Conservation (phyloP, 2,888 invertebrate species). For the Torymus auratus region DNA sequence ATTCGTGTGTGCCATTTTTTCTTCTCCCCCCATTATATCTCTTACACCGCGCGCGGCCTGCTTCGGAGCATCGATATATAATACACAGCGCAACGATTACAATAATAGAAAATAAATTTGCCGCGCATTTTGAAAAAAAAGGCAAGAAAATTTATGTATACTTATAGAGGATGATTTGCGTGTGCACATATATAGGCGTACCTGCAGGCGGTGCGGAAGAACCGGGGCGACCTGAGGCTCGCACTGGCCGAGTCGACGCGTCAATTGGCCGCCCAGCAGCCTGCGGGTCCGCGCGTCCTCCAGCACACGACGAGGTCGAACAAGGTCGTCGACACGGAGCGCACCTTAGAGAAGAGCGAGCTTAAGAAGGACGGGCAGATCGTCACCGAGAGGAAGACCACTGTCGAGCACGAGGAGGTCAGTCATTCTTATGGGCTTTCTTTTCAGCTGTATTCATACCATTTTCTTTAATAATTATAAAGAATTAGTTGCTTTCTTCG, state of each 20-base stretch:
- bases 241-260: constrained; percentile 81
- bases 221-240: constrained; percentile 84
- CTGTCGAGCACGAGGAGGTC: constrained; percentile 88
- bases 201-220: constrained; percentile 83
- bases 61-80: too few relatives aligned
- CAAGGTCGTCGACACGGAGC: constrained; percentile 92
- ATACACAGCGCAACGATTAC: too few relatives aligned
- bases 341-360: constrained; percentile 86
- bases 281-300: constrained; percentile 83
- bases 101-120: too few relatives aligned
- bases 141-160: too few relatives aligned
- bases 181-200: constrained; percentile 81
- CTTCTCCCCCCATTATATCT: too few relatives aligned
- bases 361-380: constrained; percentile 89
- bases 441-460: too few relatives aligned
- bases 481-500: too few relatives aligned
- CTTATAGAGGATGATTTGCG: too few relatives aligned
- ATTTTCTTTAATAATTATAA: too few relatives aligned
- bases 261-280: constrained; percentile 79
- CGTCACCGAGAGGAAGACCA: constrained; percentile 89
- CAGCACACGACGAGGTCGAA: constrained; percentile 86
- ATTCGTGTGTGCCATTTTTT: too few relatives aligned
- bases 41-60: too few relatives aligned
- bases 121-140: background rate
- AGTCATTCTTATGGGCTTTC: constrained; percentile 23